Evolutionary conservation across 2,113 vertebrate genomes (phyloP).

Genomic region (Propithecus coquereli): DNA sequence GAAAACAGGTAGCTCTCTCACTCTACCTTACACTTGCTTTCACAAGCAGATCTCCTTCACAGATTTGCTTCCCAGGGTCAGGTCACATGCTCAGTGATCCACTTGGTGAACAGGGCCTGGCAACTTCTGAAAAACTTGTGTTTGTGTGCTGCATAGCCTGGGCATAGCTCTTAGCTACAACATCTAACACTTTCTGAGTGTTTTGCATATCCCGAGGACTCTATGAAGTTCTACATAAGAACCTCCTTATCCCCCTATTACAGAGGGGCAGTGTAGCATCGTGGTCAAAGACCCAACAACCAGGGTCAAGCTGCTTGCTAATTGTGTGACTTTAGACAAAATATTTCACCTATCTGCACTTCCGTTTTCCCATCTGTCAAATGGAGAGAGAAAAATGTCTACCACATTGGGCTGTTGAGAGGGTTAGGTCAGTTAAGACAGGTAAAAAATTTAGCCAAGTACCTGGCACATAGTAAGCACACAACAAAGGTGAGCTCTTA

Average conservation of each 20-base stretch:
- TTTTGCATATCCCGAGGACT: background rate
- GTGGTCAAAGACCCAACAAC: background rate
- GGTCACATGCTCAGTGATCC: background rate
- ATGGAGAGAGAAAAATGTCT: background rate
- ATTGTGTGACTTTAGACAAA: background rate
- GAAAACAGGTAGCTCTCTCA: background rate
- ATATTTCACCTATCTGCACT: background rate
- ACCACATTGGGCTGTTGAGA: background rate
- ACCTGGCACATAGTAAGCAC: background rate
- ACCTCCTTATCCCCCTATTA: background rate
- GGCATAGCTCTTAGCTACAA: rapidly evolving
- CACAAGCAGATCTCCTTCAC: background rate
- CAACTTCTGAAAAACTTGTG: background rate
- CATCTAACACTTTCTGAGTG: background rate
- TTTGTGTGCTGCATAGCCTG: background rate
- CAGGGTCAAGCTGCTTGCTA: background rate
- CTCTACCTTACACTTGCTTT: background rate
- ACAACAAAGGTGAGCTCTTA: background rate
- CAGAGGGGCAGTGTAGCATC: background rate
- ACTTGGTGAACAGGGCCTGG: background rate
- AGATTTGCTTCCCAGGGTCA: background rate
- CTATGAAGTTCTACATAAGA: background rate
- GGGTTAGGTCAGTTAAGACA: background rate
- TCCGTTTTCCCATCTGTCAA: background rate
- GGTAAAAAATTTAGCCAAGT: background rate